Percentiles rank a stretch among this genome's conserved stretches.
phyloP scores from a whole-genome alignment of 23 tunicate species.

The Diplosoma virens region DNA sequence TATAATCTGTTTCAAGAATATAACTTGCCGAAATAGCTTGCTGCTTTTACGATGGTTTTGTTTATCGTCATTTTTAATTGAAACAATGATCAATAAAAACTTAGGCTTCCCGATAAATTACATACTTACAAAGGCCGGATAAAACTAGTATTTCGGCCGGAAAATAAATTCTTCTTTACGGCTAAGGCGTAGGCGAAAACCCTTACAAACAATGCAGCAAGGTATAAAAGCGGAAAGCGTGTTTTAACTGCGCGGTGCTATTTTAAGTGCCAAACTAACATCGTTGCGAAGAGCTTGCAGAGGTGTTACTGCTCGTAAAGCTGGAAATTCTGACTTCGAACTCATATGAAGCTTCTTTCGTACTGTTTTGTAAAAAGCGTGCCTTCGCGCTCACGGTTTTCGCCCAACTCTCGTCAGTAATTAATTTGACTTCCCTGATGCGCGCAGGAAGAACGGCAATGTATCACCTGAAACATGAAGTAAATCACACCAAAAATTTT shows the following conservation, averaged over 20 bases:
- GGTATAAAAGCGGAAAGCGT: constrained; percentile 10
- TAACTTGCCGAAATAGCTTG: no score
- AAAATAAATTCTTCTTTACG: constrained; percentile 29
- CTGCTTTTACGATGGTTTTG: constrained; percentile 26
- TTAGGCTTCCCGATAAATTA: constrained; percentile 19
- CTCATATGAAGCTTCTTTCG: no score
- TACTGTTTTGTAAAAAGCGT: no score
- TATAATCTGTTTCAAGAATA: no score
- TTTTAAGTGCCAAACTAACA: background rate
- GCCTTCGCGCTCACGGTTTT: no score
- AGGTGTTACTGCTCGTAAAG: no score
- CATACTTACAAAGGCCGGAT: constrained; percentile 30
- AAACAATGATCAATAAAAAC: background rate
- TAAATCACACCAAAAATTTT: no score
- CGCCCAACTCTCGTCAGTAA: no score
- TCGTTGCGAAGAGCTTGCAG: background rate
- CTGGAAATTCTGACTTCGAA: no score
- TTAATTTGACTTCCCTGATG: no score
- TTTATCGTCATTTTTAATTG: background rate
- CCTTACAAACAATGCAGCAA: constrained; percentile 11
- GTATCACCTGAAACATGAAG: no score
- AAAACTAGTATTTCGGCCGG: constrained; percentile 12
- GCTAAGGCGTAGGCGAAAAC: constrained; percentile 33
- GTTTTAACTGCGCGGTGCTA: background rate
- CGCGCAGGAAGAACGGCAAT: no score